These are phyloP conservation scores for Phenganax subtilis DNA, from an alignment of 92 coral and sea anemone genomes.

Conservation along the genomic window DNA sequence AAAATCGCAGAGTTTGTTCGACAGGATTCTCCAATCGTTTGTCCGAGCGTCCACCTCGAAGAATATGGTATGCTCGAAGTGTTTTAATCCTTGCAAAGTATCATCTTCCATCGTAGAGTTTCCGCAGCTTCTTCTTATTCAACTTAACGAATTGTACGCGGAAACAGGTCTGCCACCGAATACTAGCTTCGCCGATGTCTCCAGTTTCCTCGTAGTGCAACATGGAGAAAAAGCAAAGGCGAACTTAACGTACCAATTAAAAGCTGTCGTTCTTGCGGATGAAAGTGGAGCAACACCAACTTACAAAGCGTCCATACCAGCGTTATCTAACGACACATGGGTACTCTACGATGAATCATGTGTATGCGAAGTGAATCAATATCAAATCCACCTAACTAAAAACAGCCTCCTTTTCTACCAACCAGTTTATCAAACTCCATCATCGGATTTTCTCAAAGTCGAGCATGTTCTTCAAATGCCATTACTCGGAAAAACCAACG, in stretches of 20 bases:
- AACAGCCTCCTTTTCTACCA: constrained; percentile 31
- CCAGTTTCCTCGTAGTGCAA: constrained; percentile 17
- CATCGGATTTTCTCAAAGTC: neutral
- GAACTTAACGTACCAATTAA: constrained; percentile 17
- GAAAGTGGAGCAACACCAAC: neutral
- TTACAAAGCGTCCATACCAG: constrained; percentile 1
- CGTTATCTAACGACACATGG: neutral
- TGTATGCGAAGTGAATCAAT: neutral
- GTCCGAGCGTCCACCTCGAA: constrained; percentile 9
- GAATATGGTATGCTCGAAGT: constrained; percentile 15
- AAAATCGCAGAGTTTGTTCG: constrained; percentile 16
- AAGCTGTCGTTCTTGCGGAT: constrained; percentile 9
- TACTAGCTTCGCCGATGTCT: constrained; percentile 14
- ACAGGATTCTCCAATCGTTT: constrained; percentile 28
- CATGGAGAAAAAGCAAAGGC: neutral
- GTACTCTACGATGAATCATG: neutral
- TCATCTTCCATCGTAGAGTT: constrained; percentile 23
- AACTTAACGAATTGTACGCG: constrained; percentile 23
- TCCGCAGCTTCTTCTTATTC: constrained; percentile 25
- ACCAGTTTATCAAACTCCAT: neutral
- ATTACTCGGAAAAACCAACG: neutral
- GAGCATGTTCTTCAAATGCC: neutral
- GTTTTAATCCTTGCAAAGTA: constrained; percentile 5
- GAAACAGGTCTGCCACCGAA: constrained; percentile 1
- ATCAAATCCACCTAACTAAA: neutral